phyloP scores from a whole-genome alignment of 2,888 invertebrate genomes.

The Eristalinus aeneus region DNA sequence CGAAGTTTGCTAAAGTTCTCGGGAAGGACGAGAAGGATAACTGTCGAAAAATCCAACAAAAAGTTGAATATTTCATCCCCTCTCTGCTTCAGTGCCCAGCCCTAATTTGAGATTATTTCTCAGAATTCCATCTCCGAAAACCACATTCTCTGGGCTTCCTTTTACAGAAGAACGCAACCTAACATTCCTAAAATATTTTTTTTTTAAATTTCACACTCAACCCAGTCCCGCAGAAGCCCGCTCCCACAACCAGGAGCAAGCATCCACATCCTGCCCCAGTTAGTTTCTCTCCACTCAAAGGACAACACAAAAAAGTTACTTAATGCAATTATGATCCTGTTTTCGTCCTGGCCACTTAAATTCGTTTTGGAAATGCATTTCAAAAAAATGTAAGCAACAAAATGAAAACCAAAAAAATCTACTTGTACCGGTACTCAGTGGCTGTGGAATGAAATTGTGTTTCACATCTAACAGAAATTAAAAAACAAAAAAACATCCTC shows the following conservation, averaged over 20 bases:
- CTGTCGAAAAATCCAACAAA: too few species aligned
- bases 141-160: not conserved
- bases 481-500: not conserved
- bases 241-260: not conserved
- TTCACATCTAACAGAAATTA: not conserved
- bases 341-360: slow-evolving; percentile 10
- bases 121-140: not conserved
- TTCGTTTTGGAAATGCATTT: slow-evolving; percentile 66
- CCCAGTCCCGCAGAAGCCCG: not conserved
- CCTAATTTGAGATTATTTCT: too few species aligned
- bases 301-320: slow-evolving; percentile 3
- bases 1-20: too few species aligned
- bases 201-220: not conserved
- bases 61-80: not conserved
- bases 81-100: too few species aligned
- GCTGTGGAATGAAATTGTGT: not conserved
- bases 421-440: slow-evolving; percentile 12
- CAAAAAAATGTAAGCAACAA: slow-evolving; percentile 71
- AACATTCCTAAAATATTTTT: not conserved
- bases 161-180: not conserved
- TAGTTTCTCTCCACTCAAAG: not conserved
- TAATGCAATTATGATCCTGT: slow-evolving; percentile 43
- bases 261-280: not conserved
- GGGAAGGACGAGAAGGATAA: too few species aligned
- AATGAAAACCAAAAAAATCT: slow-evolving; percentile 6